phyloP scores from a whole-genome alignment of 1,140 invertebrate genomes.

The Adelges cooleyi region DNA sequence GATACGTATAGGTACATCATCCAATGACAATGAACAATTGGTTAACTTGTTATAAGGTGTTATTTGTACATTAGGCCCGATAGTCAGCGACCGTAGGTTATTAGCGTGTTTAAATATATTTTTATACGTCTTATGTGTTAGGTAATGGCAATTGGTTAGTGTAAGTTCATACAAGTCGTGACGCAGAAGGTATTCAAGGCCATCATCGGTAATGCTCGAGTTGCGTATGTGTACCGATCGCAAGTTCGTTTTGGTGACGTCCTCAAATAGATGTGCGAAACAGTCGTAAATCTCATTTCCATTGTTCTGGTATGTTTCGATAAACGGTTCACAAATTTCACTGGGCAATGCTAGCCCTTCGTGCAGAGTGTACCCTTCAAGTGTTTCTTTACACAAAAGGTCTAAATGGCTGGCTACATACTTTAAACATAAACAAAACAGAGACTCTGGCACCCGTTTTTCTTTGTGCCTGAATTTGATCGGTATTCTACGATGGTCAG shows the following conservation, averaged over 20 bases:
- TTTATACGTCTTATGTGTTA: constrained; percentile 49
- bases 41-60: constrained; percentile 1
- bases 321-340: constrained; percentile 58
- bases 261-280: constrained; percentile 59
- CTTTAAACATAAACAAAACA: constrained; percentile 13
- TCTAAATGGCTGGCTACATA: background rate
- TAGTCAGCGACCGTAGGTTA: constrained; percentile 38
- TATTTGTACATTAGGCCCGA: constrained; percentile 35
- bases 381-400: background rate
- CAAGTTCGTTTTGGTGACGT: constrained; percentile 52
- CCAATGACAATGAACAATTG: constrained; percentile 8
- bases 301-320: constrained; percentile 49
- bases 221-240: constrained; percentile 56
- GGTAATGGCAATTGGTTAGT: constrained; percentile 53
- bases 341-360: constrained; percentile 48
- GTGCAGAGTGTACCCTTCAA: constrained; percentile 30
- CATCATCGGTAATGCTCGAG: constrained; percentile 55
- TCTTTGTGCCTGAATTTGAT: constrained; percentile 23
- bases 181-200: constrained; percentile 52
- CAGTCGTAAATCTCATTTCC: constrained; percentile 42
- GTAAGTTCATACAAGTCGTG: constrained; percentile 63
- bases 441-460: constrained; percentile 13
- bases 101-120: constrained; percentile 43
- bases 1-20: constrained; percentile 38
- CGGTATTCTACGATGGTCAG: background rate